Conservation (phyloP, 2,888 invertebrate genomes). For the Clunio marinus region DNA sequence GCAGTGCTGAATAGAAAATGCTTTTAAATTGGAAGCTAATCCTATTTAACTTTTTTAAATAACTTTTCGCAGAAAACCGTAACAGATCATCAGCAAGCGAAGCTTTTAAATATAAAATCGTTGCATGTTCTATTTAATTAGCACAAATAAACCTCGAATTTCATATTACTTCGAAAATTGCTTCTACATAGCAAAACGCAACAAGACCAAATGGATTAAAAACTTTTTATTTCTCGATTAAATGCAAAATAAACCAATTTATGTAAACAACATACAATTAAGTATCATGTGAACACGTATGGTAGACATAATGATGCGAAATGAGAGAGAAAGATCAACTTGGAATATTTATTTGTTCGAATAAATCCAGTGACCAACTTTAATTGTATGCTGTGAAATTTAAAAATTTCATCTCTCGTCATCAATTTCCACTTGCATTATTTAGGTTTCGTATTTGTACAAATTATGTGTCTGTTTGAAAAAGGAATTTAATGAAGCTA, state of each 20-base stretch:
- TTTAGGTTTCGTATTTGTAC: no score
- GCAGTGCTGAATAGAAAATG: neutral
- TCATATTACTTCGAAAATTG: neutral
- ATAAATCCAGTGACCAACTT: no score
- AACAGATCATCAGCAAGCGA: neutral
- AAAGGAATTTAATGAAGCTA: no score
- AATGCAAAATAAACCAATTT: constrained; percentile 25
- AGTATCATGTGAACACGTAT: constrained; percentile 29
- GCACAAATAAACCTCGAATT: neutral
- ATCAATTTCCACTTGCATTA: no score
- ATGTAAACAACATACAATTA: constrained; percentile 31
- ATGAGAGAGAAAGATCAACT: neutral
- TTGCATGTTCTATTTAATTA: constrained; percentile 1
- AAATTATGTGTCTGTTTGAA: no score
- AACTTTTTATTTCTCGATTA: neutral
- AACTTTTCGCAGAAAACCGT: no score
- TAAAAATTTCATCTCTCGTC: no score
- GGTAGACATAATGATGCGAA: constrained; percentile 30
- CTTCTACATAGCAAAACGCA: neutral
- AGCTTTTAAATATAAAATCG: neutral
- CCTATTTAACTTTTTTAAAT: no score
- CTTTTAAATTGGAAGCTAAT: neutral
- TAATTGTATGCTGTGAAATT: no score
- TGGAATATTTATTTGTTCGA: neutral
- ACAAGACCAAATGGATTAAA: neutral